These are phyloP conservation scores for Hystrix brachyura DNA, from an alignment of 2,113 vertebrate genomes.

Conservation along the genomic window DNA sequence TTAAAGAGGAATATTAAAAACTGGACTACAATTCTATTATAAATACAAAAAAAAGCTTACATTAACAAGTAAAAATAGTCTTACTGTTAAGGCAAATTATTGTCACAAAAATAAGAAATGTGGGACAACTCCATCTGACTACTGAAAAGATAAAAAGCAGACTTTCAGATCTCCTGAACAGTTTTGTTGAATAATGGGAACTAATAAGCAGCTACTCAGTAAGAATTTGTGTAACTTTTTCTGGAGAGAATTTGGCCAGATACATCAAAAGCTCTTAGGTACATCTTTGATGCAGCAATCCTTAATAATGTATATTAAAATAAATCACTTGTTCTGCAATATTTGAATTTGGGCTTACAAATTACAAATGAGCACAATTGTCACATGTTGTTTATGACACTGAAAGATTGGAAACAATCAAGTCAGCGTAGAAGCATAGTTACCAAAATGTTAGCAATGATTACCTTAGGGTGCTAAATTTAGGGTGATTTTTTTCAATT, in stretches of 20 bases:
- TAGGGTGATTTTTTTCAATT: background rate
- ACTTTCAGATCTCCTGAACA: background rate
- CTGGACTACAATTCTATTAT: background rate
- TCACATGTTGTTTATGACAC: background rate
- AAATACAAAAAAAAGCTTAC: background rate
- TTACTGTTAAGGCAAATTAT: conserved; percentile 43
- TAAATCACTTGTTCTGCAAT: background rate
- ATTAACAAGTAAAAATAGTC: background rate
- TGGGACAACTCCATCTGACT: background rate
- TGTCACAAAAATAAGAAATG: conserved; percentile 40
- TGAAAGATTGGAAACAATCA: background rate
- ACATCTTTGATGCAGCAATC: background rate
- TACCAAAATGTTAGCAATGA: conserved; percentile 31
- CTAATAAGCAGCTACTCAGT: background rate
- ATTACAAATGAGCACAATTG: background rate
- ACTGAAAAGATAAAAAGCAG: conserved; percentile 29
- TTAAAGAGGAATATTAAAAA: conserved; percentile 50
- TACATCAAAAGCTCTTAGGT: background rate
- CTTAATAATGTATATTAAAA: background rate
- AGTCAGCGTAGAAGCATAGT: background rate
- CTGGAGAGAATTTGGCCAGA: background rate
- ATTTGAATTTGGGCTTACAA: background rate
- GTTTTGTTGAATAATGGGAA: conserved; percentile 18
- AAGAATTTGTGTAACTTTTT: conserved; percentile 13
- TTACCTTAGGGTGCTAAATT: background rate